These are phyloP conservation scores for Drosophila kuntzei DNA, from an alignment of 2,888 invertebrate species.

Conservation along the genomic window DNA sequence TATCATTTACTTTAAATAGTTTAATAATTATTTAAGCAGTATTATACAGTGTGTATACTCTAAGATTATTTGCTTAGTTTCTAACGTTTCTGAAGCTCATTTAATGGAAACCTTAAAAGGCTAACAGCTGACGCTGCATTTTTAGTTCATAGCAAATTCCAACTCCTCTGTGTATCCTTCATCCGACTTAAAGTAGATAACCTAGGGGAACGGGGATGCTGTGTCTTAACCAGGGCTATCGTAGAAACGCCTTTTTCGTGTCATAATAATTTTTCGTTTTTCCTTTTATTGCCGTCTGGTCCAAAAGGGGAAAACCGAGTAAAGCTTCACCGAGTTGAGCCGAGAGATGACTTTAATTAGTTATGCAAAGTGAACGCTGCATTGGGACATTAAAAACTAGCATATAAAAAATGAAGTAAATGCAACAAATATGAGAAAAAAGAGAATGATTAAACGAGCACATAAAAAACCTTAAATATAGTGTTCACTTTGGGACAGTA, in stretches of 20 bases:
- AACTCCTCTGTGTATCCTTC: not conserved
- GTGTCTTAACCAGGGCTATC: slow-evolving; percentile 24
- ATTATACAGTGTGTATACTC: not conserved
- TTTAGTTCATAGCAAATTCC: slow-evolving; percentile 54
- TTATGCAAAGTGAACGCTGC: slow-evolving; percentile 70
- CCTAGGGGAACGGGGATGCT: slow-evolving; percentile 7
- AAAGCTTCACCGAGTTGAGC: slow-evolving; percentile 22
- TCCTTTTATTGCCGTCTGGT: slow-evolving; percentile 28
- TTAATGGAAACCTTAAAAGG: slow-evolving; percentile 32
- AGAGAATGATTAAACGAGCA: slow-evolving; percentile 7
- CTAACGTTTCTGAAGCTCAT: not conserved
- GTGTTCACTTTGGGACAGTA: slow-evolving; percentile 34
- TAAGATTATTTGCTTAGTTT: slow-evolving; percentile 2
- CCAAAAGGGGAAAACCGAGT: slow-evolving; percentile 4
- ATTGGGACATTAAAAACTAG: slow-evolving; percentile 54
- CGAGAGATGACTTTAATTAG: slow-evolving; percentile 77
- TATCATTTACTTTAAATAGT: slow-evolving; percentile 6
- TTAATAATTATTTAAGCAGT: not conserved
- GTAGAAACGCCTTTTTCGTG: slow-evolving; percentile 70
- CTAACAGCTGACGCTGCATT: slow-evolving; percentile 44
- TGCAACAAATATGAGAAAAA: slow-evolving; percentile 6
- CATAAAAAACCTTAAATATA: slow-evolving; percentile 41
- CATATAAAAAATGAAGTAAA: slow-evolving; percentile 41
- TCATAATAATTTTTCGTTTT: slow-evolving; percentile 63
- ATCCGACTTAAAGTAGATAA: slow-evolving; percentile 12